These are phyloP conservation scores for Psilopsiagon aymara DNA, from an alignment of 2,113 vertebrate species.

Conservation along the genomic window DNA sequence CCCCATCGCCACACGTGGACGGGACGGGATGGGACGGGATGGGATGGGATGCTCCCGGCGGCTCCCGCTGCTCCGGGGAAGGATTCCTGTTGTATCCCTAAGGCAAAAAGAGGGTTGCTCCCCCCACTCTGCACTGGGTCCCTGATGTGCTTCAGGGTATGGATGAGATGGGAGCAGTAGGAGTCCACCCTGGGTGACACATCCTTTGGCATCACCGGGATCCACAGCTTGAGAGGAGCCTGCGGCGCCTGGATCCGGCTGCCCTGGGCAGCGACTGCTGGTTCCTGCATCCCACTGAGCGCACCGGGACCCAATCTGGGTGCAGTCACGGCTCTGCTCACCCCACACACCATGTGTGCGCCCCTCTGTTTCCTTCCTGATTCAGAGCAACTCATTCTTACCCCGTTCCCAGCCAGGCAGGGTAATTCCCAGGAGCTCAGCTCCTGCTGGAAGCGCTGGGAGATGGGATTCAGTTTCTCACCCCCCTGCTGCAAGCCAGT, in stretches of 20 bases:
- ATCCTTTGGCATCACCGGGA: not conserved
- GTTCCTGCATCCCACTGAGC: not conserved
- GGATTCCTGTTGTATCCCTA: not conserved
- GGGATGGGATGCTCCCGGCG: not conserved
- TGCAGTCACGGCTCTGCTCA: not conserved
- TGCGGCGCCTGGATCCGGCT: not conserved
- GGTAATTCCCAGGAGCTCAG: not conserved
- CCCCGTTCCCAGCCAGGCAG: accelerated
- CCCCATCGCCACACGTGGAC: not conserved
- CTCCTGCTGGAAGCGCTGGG: not conserved
- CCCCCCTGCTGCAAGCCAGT: too few relatives aligned
- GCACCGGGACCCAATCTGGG: accelerated
- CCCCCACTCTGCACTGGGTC: not conserved
- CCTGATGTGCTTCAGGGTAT: accelerated
- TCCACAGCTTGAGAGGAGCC: not conserved
- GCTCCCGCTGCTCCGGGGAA: not conserved
- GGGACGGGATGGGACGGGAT: too few relatives aligned
- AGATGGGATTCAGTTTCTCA: not conserved
- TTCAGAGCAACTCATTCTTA: accelerated
- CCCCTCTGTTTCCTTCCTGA: not conserved
- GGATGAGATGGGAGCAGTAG: not conserved
- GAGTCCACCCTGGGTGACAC: not conserved
- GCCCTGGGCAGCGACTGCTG: not conserved
- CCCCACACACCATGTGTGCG: not conserved
- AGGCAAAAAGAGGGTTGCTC: not conserved